These are phyloP conservation scores for Pitangus sulphuratus DNA, from an alignment of 2,797 vertebrate genomes.

Conservation along the genomic window DNA sequence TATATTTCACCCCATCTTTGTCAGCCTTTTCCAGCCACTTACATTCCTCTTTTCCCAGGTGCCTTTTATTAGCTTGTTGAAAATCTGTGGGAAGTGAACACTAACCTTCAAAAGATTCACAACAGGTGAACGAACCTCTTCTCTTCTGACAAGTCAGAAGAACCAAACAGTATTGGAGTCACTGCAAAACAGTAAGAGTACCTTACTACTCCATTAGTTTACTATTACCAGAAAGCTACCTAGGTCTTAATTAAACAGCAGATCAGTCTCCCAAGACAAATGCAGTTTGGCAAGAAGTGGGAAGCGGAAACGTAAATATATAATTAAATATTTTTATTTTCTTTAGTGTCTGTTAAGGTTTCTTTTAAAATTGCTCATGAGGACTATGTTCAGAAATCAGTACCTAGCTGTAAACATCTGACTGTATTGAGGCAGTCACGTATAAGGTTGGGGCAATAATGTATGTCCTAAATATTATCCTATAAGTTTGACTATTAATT, in stretches of 20 bases:
- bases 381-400: not conserved
- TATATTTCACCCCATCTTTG: not conserved
- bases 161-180: not conserved
- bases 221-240: not conserved
- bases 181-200: not conserved
- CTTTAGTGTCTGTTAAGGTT: not conserved
- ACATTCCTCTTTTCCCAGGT: not conserved
- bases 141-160: not conserved
- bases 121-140: not conserved
- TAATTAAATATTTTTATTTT: not conserved
- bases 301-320: not conserved
- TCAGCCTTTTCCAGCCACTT: not conserved
- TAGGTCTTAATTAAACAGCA: not conserved
- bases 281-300: not conserved
- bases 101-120: not conserved
- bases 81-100: not conserved
- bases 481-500: not conserved
- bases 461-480: not conserved
- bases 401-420: not conserved
- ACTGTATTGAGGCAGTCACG: not conserved
- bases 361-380: not conserved
- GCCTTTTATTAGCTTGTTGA: not conserved
- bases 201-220: not conserved
- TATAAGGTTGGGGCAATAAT: not conserved
- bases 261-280: not conserved